Evolutionary conservation across 2,797 vertebrate species (phyloP).

Genomic region (Pteropus rufus): DNA sequence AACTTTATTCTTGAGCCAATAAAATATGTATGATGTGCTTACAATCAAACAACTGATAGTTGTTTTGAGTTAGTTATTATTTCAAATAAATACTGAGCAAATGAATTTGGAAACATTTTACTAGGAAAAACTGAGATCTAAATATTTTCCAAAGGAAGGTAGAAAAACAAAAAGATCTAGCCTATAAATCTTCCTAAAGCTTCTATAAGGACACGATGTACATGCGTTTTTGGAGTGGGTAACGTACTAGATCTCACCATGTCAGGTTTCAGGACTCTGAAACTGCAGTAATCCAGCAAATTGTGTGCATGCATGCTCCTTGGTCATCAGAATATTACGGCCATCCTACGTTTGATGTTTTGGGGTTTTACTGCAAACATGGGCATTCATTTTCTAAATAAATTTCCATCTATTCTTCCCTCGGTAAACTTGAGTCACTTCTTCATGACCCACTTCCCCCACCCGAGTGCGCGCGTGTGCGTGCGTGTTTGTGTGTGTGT

Average conservation of each 20-base stretch:
- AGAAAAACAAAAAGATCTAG: background rate
- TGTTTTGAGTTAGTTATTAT: background rate
- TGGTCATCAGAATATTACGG: background rate
- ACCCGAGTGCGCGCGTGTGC: background rate
- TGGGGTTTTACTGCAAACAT: background rate
- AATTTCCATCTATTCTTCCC: conserved; percentile 33
- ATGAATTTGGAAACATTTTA: background rate
- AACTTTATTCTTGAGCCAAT: conserved; percentile 34
- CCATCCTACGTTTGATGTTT: background rate
- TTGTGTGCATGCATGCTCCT: background rate
- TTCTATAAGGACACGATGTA: background rate
- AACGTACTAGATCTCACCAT: background rate
- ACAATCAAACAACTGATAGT: background rate
- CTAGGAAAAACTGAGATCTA: background rate
- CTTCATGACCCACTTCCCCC: background rate
- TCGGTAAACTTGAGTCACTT: conserved; percentile 32
- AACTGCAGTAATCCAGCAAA: background rate
- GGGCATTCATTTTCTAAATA: conserved; percentile 36
- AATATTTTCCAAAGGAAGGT: background rate
- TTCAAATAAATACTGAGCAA: conserved; percentile 1
- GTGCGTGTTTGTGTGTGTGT: background rate
- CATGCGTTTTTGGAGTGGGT: no score
- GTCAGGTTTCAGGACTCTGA: background rate
- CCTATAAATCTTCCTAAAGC: background rate
- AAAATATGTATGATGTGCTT: background rate